phyloP scores from a whole-genome alignment of 1,140 invertebrate species.

The Helicoverpa zea region DNA sequence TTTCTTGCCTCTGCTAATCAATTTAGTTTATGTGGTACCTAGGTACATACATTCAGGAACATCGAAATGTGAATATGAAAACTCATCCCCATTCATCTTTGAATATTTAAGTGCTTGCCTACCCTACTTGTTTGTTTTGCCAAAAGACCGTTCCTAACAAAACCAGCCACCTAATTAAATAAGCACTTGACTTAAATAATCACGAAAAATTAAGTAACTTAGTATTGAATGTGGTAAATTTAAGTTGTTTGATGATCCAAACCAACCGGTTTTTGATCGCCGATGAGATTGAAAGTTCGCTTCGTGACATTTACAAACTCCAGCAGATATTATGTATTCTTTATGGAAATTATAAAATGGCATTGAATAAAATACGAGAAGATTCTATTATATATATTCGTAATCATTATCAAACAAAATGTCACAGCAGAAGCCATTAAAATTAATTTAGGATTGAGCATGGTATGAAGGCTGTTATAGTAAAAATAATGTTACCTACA shows the following conservation, averaged over 20 bases:
- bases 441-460: too few relatives aligned
- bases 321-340: not conserved
- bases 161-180: too few relatives aligned
- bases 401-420: too few relatives aligned
- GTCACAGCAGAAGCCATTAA: too few relatives aligned
- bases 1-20: not conserved
- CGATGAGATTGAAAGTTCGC: slow-evolving; percentile 72
- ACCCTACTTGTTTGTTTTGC: too few relatives aligned
- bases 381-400: not conserved
- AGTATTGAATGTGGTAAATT: slow-evolving; percentile 56
- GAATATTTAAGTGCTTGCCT: too few relatives aligned
- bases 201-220: slow-evolving; percentile 38
- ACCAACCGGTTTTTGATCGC: slow-evolving; percentile 60
- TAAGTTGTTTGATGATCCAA: slow-evolving; percentile 59
- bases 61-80: not conserved
- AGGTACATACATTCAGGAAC: not conserved
- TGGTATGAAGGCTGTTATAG: too few relatives aligned
- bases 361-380: not conserved
- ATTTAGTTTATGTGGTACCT: too few relatives aligned
- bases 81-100: too few relatives aligned
- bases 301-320: slow-evolving; percentile 63
- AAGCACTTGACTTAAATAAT: slow-evolving; percentile 15
- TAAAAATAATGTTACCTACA: too few relatives aligned
- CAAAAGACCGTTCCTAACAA: too few relatives aligned
- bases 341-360: slow-evolving; percentile 15